Percentiles rank a stretch among this genome's conserved stretches.
Evolutionary conservation across 1,140 invertebrate species (phyloP).

Genomic region (Pogonus chalceus): DNA sequence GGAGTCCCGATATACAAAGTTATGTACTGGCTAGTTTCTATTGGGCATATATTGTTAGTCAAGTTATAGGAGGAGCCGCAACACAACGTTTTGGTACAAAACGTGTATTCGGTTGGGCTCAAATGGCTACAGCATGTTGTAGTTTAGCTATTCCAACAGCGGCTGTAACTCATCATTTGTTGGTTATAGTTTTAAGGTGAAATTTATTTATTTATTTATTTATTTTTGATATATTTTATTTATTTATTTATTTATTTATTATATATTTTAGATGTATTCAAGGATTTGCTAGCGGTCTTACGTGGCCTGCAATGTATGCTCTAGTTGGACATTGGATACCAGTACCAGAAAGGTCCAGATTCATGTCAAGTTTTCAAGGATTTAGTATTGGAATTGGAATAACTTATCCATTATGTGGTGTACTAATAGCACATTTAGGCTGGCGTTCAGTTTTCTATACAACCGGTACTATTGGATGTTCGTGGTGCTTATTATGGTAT

Average conservation of each 20-base stretch:
- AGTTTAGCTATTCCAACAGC: slow-evolving; percentile 55
- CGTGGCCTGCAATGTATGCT: slow-evolving; percentile 79
- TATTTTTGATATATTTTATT: too few species aligned
- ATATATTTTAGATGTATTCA: slow-evolving; percentile 54
- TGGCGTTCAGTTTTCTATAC: slow-evolving; percentile 62
- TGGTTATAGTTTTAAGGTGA: slow-evolving; percentile 49
- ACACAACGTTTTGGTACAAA: slow-evolving; percentile 72
- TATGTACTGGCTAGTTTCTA: slow-evolving; percentile 58
- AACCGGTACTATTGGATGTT: slow-evolving; percentile 51
- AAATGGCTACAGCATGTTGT: slow-evolving; percentile 55
- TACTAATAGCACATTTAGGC: slow-evolving; percentile 54
- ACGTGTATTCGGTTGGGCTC: slow-evolving; percentile 62
- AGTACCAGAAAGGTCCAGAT: slow-evolving; percentile 59
- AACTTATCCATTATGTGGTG: slow-evolving; percentile 59
- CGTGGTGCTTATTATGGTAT: slow-evolving; percentile 59
- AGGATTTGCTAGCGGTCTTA: slow-evolving; percentile 64
- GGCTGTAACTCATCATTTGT: slow-evolving; percentile 48
- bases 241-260: slow-evolving; percentile 46
- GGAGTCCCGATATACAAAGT: slow-evolving; percentile 49
- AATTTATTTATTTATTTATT: too few species aligned
- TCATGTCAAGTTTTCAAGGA: slow-evolving; percentile 69
- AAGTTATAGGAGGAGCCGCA: slow-evolving; percentile 60
- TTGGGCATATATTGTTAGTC: slow-evolving; percentile 62
- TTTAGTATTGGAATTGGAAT: slow-evolving; percentile 65
- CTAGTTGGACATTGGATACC: slow-evolving; percentile 80